Evolutionary conservation across 2,797 vertebrate genomes (phyloP).

Genomic region (Peromyscus eremicus): DNA sequence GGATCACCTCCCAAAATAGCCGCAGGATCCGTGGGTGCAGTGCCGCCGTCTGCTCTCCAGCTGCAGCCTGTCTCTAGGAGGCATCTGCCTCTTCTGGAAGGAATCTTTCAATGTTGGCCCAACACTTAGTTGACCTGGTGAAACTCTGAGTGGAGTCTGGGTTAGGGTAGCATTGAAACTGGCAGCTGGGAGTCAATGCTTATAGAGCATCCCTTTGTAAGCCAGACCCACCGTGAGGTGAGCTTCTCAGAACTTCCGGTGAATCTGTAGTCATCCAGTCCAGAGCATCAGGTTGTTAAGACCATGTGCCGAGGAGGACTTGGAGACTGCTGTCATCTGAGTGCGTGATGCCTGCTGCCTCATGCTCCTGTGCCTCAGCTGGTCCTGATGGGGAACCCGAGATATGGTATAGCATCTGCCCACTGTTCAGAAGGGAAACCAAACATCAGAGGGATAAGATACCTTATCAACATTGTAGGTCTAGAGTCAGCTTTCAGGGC

Average conservation of each 20-base stretch:
- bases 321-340: neutral
- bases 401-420: neutral
- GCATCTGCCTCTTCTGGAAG: constrained; percentile 31
- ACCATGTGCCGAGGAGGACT: neutral
- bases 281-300: neutral
- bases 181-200: neutral
- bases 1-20: constrained; percentile 60
- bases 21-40: constrained; percentile 33
- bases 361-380: fast-evolving
- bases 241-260: too few species aligned
- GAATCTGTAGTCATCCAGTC: neutral
- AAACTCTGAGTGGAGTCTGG: neutral
- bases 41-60: neutral
- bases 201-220: neutral
- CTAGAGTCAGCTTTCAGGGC: neutral
- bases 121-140: neutral
- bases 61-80: neutral
- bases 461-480: neutral
- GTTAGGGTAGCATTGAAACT: neutral
- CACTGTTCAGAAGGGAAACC: neutral
- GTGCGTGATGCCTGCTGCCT: neutral
- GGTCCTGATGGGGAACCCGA: fast-evolving
- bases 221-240: neutral
- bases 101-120: neutral
- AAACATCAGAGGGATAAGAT: neutral